phyloP scores from a whole-genome alignment of 2,113 vertebrate genomes.

The Chionodraco myersi region DNA sequence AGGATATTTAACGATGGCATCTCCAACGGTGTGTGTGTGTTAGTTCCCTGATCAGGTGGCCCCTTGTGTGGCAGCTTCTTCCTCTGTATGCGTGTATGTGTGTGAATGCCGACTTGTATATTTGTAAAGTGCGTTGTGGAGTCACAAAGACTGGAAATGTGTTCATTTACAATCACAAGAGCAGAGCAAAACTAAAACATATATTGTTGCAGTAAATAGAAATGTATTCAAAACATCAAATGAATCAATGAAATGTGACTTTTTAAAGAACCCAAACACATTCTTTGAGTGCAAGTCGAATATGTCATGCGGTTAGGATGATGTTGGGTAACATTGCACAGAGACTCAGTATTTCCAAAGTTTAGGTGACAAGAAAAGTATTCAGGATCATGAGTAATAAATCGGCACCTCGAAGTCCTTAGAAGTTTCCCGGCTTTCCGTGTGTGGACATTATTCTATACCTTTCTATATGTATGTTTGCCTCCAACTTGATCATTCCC shows the following conservation, averaged over 20 bases:
- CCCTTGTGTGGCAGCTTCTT: no score
- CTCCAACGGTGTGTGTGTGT: no score
- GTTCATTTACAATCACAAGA: not conserved
- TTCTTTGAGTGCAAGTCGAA: not conserved
- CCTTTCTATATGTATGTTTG: conserved; percentile 23
- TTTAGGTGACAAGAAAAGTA: not conserved
- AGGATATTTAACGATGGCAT: no score
- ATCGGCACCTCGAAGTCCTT: not conserved
- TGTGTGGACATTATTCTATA: not conserved
- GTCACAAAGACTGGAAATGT: no score
- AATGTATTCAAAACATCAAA: not conserved
- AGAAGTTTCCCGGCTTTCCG: not conserved
- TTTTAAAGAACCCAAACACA: not conserved
- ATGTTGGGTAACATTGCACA: not conserved
- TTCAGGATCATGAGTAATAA: not conserved
- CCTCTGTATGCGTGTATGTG: no score
- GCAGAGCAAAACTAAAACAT: not conserved
- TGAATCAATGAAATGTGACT: not conserved
- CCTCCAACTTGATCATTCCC: conserved; percentile 58
- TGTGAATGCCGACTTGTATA: no score
- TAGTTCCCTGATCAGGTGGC: no score
- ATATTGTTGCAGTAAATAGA: not conserved
- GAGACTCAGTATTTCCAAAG: not conserved
- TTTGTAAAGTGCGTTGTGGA: no score
- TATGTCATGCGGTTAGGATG: not conserved